Percentiles rank a stretch among this genome's conserved stretches.
These are phyloP conservation scores for Petrolisthes manimaculis DNA, from an alignment of 2,888 invertebrate species.

Conservation along the genomic window DNA sequence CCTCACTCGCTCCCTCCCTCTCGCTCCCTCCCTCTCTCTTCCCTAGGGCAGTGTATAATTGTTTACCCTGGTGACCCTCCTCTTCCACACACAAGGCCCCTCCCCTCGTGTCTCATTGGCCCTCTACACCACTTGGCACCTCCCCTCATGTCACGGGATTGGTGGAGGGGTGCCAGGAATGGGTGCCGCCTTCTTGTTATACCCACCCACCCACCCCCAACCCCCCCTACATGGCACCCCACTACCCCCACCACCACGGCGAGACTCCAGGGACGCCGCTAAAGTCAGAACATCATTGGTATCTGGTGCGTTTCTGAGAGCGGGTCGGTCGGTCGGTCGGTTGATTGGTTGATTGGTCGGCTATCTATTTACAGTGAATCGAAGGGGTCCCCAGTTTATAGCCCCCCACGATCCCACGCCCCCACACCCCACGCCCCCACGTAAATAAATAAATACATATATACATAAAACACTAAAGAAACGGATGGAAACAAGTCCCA, in stretches of 20 bases:
- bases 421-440: too few species aligned
- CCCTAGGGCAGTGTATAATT: constrained; percentile 1
- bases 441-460: too few species aligned
- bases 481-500: too few species aligned
- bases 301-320: constrained; percentile 29
- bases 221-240: constrained; percentile 24
- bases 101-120: not conserved
- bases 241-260: constrained; percentile 10
- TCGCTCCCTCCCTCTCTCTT: constrained; percentile 25
- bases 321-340: constrained; percentile 17
- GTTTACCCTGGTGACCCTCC: constrained; percentile 13
- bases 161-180: too few species aligned
- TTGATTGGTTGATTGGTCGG: too few species aligned
- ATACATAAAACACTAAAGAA: too few species aligned
- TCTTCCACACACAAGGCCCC: not conserved
- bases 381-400: too few species aligned
- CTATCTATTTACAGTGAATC: too few species aligned
- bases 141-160: not conserved
- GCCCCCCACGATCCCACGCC: too few species aligned
- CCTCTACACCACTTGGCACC: not conserved
- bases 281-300: constrained; percentile 36
- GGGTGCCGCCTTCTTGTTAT: not conserved
- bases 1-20: not conserved
- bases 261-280: constrained; percentile 9
- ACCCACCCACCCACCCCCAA: constrained; percentile 2